A percentile compares a stretch with the other conserved stretches of the same genome.
Conservation (phyloP, 2,888 invertebrate genomes). For the Cheilosia soror region DNA sequence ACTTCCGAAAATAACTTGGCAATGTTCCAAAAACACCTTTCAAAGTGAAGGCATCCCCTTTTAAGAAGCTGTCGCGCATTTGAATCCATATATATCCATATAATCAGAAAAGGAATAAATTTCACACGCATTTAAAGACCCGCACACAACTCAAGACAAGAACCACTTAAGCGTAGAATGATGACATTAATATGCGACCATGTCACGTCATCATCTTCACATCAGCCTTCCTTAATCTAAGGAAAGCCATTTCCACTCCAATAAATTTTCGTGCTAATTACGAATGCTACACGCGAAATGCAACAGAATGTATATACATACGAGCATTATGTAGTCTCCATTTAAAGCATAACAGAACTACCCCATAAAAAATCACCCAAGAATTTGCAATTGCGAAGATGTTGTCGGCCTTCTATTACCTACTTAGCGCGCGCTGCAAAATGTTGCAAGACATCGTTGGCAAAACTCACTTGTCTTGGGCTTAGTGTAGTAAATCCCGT, state of each 20-base stretch:
- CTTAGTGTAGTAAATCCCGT: conserved; percentile 42
- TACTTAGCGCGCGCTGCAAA: background rate
- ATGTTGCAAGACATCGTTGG: conserved; percentile 40
- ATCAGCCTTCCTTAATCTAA: conserved; percentile 53
- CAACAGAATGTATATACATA: background rate
- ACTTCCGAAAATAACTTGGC: conserved; percentile 4
- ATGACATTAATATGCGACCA: conserved; percentile 39
- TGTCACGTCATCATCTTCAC: conserved; percentile 38
- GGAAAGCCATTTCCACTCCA: conserved; percentile 60
- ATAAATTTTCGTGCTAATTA: conserved; percentile 67
- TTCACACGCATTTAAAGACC: background rate
- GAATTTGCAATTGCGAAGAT: conserved; percentile 34
- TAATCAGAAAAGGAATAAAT: background rate
- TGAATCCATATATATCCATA: background rate
- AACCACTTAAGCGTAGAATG: conserved; percentile 31
- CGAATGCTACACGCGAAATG: conserved; percentile 12
- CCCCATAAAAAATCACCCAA: conserved; percentile 15
- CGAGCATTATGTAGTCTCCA: background rate
- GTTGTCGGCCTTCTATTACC: conserved; percentile 18
- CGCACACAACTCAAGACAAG: conserved; percentile 4
- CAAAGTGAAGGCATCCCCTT: background rate
- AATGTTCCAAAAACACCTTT: background rate
- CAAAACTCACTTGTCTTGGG: conserved; percentile 32
- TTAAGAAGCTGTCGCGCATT: too few species aligned
- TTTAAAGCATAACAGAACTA: background rate